Evolutionary conservation across 2,797 vertebrate species (phyloP).

Genomic region (Passerculus sandwichensis): DNA sequence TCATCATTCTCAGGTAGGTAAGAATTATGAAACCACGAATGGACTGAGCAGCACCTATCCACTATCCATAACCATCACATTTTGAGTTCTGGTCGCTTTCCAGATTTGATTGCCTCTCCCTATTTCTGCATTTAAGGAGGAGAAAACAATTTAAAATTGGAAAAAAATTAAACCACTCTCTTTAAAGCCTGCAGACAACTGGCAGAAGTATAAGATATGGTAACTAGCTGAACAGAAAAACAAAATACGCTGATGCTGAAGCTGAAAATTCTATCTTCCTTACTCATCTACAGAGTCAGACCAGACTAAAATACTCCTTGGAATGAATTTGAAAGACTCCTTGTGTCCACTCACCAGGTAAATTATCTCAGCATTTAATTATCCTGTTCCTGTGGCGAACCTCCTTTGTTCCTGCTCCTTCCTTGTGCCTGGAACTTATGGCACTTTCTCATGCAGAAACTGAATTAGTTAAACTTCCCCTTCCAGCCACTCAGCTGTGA

Average conservation of each 20-base stretch:
- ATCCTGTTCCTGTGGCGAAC: neutral
- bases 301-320: neutral
- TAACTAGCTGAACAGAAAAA: neutral
- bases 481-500: neutral
- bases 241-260: neutral
- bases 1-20: neutral
- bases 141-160: neutral
- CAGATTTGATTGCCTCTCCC: neutral
- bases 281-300: neutral
- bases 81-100: neutral
- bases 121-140: neutral
- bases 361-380: neutral
- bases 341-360: neutral
- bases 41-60: neutral
- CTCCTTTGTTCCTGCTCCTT: neutral
- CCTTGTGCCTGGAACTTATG: neutral
- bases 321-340: neutral
- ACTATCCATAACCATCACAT: neutral
- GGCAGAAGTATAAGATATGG: neutral
- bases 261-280: neutral
- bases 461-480: neutral
- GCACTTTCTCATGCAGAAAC: neutral
- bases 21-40: neutral
- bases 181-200: neutral
- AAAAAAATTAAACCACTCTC: neutral